Percentiles rank a stretch among this genome's conserved stretches.
These are phyloP conservation scores for Tortricodes alternella DNA, from an alignment of 2,888 invertebrate genomes.

Conservation along the genomic window DNA sequence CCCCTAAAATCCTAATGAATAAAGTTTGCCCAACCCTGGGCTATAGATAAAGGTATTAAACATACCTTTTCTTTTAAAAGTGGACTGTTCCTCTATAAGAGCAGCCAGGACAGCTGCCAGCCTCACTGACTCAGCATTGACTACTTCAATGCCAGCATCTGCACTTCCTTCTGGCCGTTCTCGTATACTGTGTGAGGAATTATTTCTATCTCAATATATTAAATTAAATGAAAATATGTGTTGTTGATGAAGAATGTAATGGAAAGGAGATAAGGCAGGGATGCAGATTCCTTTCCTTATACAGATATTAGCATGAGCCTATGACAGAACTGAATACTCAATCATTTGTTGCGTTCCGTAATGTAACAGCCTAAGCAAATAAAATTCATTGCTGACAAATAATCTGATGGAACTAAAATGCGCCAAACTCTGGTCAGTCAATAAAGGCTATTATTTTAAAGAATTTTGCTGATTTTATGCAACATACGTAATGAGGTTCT, in stretches of 20 bases:
- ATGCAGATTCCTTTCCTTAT: too few relatives aligned
- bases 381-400: too few relatives aligned
- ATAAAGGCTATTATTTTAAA: neutral
- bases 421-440: neutral
- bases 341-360: too few relatives aligned
- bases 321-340: too few relatives aligned
- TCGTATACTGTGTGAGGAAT: conserved; percentile 50
- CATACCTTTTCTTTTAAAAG: conserved; percentile 74
- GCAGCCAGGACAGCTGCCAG: conserved; percentile 69
- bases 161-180: conserved; percentile 66
- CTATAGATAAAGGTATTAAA: neutral
- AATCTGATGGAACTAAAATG: too few relatives aligned
- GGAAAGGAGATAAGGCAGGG: too few relatives aligned
- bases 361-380: too few relatives aligned
- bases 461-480: neutral
- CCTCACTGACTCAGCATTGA: conserved; percentile 69
- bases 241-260: neutral
- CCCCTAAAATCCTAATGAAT: too few relatives aligned
- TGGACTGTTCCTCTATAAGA: conserved; percentile 66
- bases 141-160: conserved; percentile 67
- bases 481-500: conserved; percentile 74
- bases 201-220: neutral
- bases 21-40: too few relatives aligned
- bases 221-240: neutral
- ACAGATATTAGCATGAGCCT: too few relatives aligned